Base-by-base conservation (phyloP, 2,888 invertebrate genomes). In the Mechanitis messenoides region DNA sequence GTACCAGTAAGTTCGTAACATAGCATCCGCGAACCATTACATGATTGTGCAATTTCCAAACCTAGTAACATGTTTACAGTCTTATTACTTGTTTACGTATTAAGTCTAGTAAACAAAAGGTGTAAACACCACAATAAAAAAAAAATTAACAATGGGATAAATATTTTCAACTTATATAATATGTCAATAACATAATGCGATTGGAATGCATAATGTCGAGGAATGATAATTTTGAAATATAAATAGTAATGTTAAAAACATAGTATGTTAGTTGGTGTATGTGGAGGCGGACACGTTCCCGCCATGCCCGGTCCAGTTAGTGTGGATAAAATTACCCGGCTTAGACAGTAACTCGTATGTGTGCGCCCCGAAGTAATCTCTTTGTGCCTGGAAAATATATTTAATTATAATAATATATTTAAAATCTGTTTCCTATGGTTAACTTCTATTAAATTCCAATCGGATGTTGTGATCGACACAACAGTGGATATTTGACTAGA, bases 241-340 rank as follows among this genome's bases (percentile, higher is more conserved):
- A 42, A 42, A 42, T 2, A 42, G 42, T 42, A 42, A 42, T 9
- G 42, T 42, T 45, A 35, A 3, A 35, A 20, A 31, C 45, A 35
- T 20, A 59, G 11, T 7, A 33, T 45, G 57, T 76, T 79, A 87
- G 55, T 84, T 85, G 69, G 78, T 88, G 71, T 98, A 98, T 11
- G 97, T 97, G 65, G 96, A 94, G n/a, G 98, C 96, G 1, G 98
- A 97, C 3, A 98, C 97, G 76, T 96, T 96, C 65, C 98, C 98
- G 42, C 99, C 99, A 73, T 96, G 96, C 12, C 99, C 99, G 9
- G 99, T 99, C 99, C 99, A 99, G 90, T 99, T 99, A 67, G 99
- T 99, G 86, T 99, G 99, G 3, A 97, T 92, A 80, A 95, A 98
- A 71, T 92, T 93, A 3, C 98, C 98, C 54, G 98, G 98, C 66